Conservation (phyloP, 2,113 vertebrate genomes). For the Morone saxatilis region DNA sequence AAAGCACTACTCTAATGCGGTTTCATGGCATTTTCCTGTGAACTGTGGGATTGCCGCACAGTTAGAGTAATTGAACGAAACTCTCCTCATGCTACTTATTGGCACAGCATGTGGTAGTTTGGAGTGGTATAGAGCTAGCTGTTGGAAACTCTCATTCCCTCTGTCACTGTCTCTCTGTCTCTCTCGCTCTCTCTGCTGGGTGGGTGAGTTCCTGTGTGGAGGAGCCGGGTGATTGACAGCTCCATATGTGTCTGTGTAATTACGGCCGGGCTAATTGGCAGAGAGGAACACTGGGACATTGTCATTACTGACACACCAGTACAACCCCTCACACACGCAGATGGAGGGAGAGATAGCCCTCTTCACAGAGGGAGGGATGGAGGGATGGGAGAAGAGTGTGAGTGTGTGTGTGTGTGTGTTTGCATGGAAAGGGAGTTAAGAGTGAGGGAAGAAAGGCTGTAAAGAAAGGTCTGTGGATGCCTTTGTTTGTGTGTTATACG, state of each 20-base stretch:
- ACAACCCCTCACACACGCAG: slow-evolving; percentile 75
- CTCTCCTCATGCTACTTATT: slow-evolving; percentile 53
- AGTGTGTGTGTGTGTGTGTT: slow-evolving; percentile 17
- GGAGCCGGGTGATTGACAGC: slow-evolving; percentile 82
- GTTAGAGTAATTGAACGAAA: slow-evolving; percentile 64
- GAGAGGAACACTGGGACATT: slow-evolving; percentile 84
- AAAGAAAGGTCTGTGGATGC: slow-evolving; percentile 26
- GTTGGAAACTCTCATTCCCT: slow-evolving; percentile 49
- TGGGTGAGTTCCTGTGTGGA: slow-evolving; percentile 82
- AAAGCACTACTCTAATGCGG: neutral
- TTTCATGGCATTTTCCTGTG: slow-evolving; percentile 49
- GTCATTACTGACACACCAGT: slow-evolving; percentile 85
- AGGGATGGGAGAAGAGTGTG: slow-evolving; percentile 23
- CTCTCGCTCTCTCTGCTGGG: slow-evolving; percentile 65
- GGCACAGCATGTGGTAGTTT: slow-evolving; percentile 67
- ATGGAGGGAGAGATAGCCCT: slow-evolving; percentile 69
- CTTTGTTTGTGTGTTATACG: slow-evolving; percentile 34
- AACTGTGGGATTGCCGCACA: slow-evolving; percentile 56
- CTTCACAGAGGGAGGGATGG: slow-evolving; percentile 47
- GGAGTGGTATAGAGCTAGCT: slow-evolving; percentile 43
- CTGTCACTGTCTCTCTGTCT: slow-evolving; percentile 35
- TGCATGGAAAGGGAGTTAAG: slow-evolving; percentile 41
- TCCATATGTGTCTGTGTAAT: slow-evolving; percentile 87
- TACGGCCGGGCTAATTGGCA: slow-evolving; percentile 85
- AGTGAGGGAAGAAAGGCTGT: slow-evolving; percentile 25